Base-by-base conservation (phyloP, 2,797 vertebrate species). In the Hafferia zeledoni region DNA sequence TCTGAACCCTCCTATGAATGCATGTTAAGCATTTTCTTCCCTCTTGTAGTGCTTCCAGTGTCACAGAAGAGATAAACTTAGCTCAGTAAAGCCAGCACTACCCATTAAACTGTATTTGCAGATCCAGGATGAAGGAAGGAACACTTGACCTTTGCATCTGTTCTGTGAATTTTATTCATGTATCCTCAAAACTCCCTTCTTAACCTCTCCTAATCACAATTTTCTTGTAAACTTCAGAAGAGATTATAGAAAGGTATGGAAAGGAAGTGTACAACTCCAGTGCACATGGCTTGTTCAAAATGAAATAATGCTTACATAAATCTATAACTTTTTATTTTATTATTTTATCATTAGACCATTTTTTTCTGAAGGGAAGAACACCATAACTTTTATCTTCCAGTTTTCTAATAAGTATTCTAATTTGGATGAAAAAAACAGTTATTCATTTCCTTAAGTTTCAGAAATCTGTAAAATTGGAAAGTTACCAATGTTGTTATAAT, bases 211-310 rank as follows among this genome's bases (percentile, higher is more conserved):
- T 53, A 77, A 74, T 24, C 6, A 8, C 1, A 57, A 20, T 23
- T 49, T 49, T 57, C 22, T 7, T 9, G 1, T 49, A 63, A 84
- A 39, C 13, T 47, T 64, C 28, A 60, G 59, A 71, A 56, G 5
- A 6, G 50, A 11, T 67, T 68, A n/a, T 7, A 33, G 20, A 43
- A 3, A 53, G 5, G 13, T 28, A 31, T 11, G 4, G 49, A 59
- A 20, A 74, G 5, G 7, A 79, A 61, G 0, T 19, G 5, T 23
- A 22, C 4, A 63, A 7, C 6, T 35, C 6, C 1, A 4, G 5
- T 59, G 17, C 6, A 46, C 5, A 6, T 11, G 13, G 2, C 1
- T 71, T 64, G 5, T 31, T 89, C 33, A 56, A 59, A 82, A 44
- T 11, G 3, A 5, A n/a, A n/a, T 47, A 93, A 83, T 28, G 53